phyloP scores from a whole-genome alignment of 1,140 invertebrate species.

The Drosophila arawakana region DNA sequence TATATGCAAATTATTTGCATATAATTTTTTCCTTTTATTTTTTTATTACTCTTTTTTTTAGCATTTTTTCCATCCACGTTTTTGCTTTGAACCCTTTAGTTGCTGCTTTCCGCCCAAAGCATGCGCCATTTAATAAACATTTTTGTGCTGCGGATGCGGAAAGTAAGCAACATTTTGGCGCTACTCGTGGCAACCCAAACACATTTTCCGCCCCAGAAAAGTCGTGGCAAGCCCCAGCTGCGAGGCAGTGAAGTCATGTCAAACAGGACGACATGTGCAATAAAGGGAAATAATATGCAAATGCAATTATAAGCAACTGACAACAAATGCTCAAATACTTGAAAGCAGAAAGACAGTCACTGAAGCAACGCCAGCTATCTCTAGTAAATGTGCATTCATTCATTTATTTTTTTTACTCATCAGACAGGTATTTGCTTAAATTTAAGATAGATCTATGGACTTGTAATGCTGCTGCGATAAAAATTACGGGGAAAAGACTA shows the following conservation, averaged over 20 bases:
- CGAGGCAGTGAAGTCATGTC: conserved; percentile 63
- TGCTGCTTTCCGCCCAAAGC: conserved; percentile 53
- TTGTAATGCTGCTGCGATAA: conserved; percentile 52
- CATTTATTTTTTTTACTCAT: neutral
- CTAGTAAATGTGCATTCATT: conserved; percentile 6
- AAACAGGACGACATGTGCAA: conserved; percentile 77
- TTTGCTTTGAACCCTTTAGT: conserved; percentile 68
- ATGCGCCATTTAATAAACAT: conserved; percentile 76
- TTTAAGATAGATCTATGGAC: conserved; percentile 17
- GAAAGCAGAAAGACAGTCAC: neutral
- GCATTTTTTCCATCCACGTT: conserved; percentile 44
- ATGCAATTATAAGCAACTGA: conserved; percentile 79
- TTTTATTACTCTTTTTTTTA: conserved; percentile 27
- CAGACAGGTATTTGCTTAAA: conserved; percentile 10
- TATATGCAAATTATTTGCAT: conserved; percentile 80
- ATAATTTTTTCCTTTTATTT: conserved; percentile 52
- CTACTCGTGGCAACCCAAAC: neutral
- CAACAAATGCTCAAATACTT: conserved; percentile 57
- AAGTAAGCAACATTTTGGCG: conserved; percentile 22
- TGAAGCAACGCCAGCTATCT: neutral
- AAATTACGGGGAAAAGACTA: conserved; percentile 54
- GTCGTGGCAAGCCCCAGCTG: neutral
- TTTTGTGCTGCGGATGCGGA: conserved; percentile 32
- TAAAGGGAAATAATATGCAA: conserved; percentile 82
- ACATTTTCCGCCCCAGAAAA: neutral